Conservation (phyloP, 2,797 vertebrate species). For the Brachyalestes nurse region DNA sequence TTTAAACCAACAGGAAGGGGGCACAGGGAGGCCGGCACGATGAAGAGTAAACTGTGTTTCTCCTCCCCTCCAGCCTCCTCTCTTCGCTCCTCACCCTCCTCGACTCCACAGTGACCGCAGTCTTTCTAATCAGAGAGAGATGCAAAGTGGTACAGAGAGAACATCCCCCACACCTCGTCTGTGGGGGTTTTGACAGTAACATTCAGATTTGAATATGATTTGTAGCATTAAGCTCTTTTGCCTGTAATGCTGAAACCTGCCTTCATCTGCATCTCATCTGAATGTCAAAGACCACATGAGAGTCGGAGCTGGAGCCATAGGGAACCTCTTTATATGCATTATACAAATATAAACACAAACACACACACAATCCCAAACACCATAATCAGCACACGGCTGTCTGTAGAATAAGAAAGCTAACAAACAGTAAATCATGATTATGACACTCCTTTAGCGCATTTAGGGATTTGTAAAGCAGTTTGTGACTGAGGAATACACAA, state of each 20-base stretch:
- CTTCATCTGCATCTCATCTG: slow-evolving; percentile 35
- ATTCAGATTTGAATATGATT: slow-evolving; percentile 36
- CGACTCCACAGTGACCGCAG: slow-evolving; percentile 11
- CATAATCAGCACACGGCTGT: not conserved
- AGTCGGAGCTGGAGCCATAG: slow-evolving; percentile 4
- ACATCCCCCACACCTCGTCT: not conserved
- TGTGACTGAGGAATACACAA: not conserved
- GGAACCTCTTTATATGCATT: not conserved
- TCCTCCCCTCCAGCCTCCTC: not conserved
- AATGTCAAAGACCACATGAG: slow-evolving; percentile 18
- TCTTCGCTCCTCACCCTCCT: not conserved
- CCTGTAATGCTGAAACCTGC: slow-evolving; percentile 23
- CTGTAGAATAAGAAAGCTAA: not conserved
- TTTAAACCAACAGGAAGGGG: slow-evolving; percentile 11
- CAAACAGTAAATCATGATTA: not conserved
- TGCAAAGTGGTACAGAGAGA: not conserved
- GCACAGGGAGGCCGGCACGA: not conserved
- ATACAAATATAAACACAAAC: not conserved
- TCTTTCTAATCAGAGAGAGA: slow-evolving; percentile 16
- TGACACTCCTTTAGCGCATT: not conserved
- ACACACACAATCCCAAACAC: not conserved
- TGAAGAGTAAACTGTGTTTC: slow-evolving; percentile 1
- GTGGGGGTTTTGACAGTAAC: slow-evolving; percentile 8
- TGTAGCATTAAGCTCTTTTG: slow-evolving; percentile 25
- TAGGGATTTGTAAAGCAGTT: not conserved